These are phyloP conservation scores for Temnopleurus reevesii DNA, from an alignment of 53 echinoderm and acorn worm species.

Conservation along the genomic window DNA sequence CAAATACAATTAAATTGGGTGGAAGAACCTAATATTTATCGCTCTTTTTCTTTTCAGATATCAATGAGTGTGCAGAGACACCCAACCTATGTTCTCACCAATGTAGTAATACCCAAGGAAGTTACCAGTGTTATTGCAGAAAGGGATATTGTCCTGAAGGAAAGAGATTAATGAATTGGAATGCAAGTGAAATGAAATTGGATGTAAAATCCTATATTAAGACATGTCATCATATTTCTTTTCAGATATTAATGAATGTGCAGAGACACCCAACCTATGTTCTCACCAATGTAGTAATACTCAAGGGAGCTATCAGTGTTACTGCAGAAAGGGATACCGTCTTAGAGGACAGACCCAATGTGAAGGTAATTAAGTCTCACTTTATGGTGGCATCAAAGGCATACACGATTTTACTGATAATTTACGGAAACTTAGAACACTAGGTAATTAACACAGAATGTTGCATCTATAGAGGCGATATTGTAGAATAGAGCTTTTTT, in stretches of 20 bases:
- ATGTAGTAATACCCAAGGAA: conserved; percentile 83
- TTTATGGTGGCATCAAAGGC: too few relatives aligned
- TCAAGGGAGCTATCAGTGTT: conserved; percentile 80
- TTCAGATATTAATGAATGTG: conserved; percentile 91
- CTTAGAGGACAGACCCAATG: conserved; percentile 52
- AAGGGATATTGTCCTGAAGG: conserved; percentile 72
- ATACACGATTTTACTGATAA: too few relatives aligned
- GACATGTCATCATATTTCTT: neutral
- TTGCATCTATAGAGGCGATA: too few relatives aligned
- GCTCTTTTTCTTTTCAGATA: conserved; percentile 67
- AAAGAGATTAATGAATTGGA: conserved; percentile 41
- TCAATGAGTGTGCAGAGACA: conserved; percentile 77
- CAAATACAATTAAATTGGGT: too few relatives aligned
- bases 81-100: conserved; percentile 67
- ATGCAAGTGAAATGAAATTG: too few relatives aligned
- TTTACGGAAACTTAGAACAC: too few relatives aligned
- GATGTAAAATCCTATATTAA: too few relatives aligned
- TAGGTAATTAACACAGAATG: too few relatives aligned
- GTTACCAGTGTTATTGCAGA: conserved; percentile 75
- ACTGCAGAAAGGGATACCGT: conserved; percentile 74
- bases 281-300: conserved; percentile 81
- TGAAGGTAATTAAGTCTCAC: conserved; percentile 60
- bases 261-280: conserved; percentile 52
- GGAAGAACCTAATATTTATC: too few relatives aligned
- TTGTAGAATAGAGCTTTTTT: too few relatives aligned